These are phyloP conservation scores for Orchestia grillus DNA, from an alignment of 1,140 invertebrate species.

Conservation along the genomic window DNA sequence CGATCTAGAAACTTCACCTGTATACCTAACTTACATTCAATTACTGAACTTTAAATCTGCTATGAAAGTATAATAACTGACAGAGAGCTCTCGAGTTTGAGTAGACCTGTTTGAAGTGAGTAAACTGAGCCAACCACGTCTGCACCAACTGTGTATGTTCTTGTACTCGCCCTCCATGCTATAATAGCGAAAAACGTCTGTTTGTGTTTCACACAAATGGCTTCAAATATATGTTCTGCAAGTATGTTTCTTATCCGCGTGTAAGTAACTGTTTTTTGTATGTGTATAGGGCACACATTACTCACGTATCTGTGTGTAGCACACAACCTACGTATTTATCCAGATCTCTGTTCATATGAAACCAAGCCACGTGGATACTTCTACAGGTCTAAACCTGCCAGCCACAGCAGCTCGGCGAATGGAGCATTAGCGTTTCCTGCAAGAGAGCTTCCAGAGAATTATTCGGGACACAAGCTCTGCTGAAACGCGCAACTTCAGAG, in stretches of 20 bases:
- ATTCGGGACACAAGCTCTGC: constrained; percentile 17
- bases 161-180: not conserved
- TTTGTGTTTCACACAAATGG: too few relatives aligned
- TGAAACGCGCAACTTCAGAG: constrained; percentile 5
- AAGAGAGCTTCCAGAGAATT: not conserved
- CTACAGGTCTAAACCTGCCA: not conserved
- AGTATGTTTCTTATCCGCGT: not conserved
- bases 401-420: not conserved
- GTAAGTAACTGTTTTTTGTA: not conserved
- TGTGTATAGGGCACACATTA: not conserved
- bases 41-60: too few relatives aligned
- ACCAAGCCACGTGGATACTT: not conserved
- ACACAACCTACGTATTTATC: not conserved
- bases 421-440: not conserved
- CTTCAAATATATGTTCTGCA: not conserved
- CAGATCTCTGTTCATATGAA: not conserved
- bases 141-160: not conserved
- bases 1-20: too few relatives aligned
- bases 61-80: too few relatives aligned
- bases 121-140: not conserved
- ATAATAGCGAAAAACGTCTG: not conserved
- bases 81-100: not conserved
- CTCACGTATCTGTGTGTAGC: not conserved
- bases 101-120: not conserved
- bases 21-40: too few relatives aligned